Evolutionary conservation across 1,140 invertebrate species (phyloP), one percentile per base, ranked within the genome.

Genomic region (Drosophila obscura): DNA sequence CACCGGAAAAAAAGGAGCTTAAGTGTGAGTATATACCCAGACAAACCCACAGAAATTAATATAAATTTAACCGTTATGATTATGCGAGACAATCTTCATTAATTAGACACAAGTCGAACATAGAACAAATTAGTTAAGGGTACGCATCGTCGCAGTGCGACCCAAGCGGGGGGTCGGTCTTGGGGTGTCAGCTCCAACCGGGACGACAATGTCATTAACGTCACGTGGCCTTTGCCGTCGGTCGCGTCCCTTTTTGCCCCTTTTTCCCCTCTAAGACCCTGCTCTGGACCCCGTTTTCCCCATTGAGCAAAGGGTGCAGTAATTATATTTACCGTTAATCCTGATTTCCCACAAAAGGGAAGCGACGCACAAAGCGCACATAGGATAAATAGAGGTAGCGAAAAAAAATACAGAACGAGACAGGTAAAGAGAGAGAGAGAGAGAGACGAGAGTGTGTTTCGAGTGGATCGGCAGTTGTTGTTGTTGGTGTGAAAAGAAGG

Each of bases 291-390:
- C 19, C 39, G 49, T 66, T 50, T 60, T 48, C 11, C 45, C 52
- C 48, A 24, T 43, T 49, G 55, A 35, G 26, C 35, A 69, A 69
- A 61, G 67, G 66, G 49, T 68, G 74, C 49, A 63, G 83, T 85
- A 85, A 85, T 85, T 85, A 85, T 85, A 87, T 87, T 85, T 85
- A 76, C 83, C 67, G 74, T 85, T 85, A 85, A 77, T 67, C 58
- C 65, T 49, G 50, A 81, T 78, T 81, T 53, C 57, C 59, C 52
- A 76, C 74, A 58, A 76, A 76, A 59, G 46, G 59, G 57, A 66
- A 61, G 63, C 44, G 51, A 49, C 28, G 67, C 59, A 79, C 56
- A 52, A 60, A 72, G 58, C 26, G 28, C n/a, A n/a, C 46, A 13
- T 45, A 11, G 31, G 48, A 50, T 22, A 60, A 69, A 53, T 26